A percentile compares a stretch with the other conserved stretches of the same genome.
Conservation (phyloP, 2,113 vertebrate species). For the Boulengeromyrus knoepffleri region DNA sequence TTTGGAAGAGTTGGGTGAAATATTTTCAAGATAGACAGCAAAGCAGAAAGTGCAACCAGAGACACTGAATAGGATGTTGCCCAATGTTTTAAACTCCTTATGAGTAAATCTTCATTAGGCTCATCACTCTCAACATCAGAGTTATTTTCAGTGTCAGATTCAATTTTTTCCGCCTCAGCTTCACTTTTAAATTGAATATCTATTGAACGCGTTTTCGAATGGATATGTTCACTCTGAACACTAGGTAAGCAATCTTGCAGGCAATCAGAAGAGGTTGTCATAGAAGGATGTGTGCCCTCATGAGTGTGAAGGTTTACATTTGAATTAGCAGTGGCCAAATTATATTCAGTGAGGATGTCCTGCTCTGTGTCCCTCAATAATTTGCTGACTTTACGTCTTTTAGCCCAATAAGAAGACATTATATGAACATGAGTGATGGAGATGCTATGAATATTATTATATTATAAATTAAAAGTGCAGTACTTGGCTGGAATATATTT, state of each 20-base stretch:
- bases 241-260: neutral
- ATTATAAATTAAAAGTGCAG: neutral
- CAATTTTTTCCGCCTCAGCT: neutral
- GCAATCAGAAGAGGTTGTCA: slow-evolving; percentile 1
- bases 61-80: no score
- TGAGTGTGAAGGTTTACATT: slow-evolving; percentile 7
- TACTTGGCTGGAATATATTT: neutral
- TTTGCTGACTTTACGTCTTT: neutral
- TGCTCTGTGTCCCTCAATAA: slow-evolving; percentile 12
- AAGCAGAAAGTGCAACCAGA: no score
- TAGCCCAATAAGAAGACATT: slow-evolving; percentile 8
- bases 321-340: slow-evolving; percentile 2
- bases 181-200: neutral
- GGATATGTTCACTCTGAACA: neutral
- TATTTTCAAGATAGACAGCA: neutral
- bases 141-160: neutral
- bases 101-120: no score
- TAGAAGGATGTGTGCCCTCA: slow-evolving; percentile 2
- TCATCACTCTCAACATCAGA: no score
- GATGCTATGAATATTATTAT: neutral
- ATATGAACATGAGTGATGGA: neutral
- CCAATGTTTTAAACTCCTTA: no score
- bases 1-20: slow-evolving; percentile 5
- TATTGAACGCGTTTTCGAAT: slow-evolving; percentile 4
- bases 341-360: slow-evolving; percentile 18